These are phyloP conservation scores for Acheta domesticus DNA, from an alignment of 2,888 invertebrate species.

Conservation along the genomic window DNA sequence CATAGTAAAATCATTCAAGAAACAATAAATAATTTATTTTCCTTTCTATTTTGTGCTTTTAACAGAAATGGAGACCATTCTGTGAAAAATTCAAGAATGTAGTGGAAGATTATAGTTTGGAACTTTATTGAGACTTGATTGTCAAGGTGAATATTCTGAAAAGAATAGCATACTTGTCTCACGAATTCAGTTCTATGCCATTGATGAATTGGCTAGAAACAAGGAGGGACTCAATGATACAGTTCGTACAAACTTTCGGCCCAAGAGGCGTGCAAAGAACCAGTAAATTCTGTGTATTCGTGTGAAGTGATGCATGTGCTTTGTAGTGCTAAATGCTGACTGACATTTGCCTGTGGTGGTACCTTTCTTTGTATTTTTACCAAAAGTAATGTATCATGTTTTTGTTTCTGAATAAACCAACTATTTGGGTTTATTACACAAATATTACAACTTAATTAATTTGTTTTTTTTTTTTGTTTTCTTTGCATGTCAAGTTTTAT, in stretches of 20 bases:
- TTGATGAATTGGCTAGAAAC: conserved; percentile 95
- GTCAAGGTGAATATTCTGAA: conserved; percentile 76
- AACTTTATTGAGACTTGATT: conserved; percentile 80
- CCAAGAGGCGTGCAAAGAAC: conserved; percentile 22
- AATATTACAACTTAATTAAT: too few species aligned
- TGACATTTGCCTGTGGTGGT: too few species aligned
- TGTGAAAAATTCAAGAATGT: conserved; percentile 84
- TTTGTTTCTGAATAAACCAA: neutral
- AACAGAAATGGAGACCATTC: conserved; percentile 81
- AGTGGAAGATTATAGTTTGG: conserved; percentile 94
- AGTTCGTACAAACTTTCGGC: conserved; percentile 56
- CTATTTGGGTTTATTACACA: neutral
- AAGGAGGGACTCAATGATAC: conserved; percentile 81
- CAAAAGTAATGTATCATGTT: neutral
- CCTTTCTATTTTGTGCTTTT: conserved; percentile 24
- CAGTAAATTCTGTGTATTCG: neutral
- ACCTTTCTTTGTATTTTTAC: too few species aligned
- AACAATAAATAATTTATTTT: neutral
- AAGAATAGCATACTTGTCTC: conserved; percentile 86
- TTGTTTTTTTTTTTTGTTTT: too few species aligned
- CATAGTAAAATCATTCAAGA: neutral
- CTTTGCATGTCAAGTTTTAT: too few species aligned
- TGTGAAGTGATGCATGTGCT: too few species aligned
- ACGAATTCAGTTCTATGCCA: conserved; percentile 91
- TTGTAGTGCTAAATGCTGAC: too few species aligned